phyloP scores from a whole-genome alignment of 2,113 vertebrate genomes.

The Piaya cayana region DNA sequence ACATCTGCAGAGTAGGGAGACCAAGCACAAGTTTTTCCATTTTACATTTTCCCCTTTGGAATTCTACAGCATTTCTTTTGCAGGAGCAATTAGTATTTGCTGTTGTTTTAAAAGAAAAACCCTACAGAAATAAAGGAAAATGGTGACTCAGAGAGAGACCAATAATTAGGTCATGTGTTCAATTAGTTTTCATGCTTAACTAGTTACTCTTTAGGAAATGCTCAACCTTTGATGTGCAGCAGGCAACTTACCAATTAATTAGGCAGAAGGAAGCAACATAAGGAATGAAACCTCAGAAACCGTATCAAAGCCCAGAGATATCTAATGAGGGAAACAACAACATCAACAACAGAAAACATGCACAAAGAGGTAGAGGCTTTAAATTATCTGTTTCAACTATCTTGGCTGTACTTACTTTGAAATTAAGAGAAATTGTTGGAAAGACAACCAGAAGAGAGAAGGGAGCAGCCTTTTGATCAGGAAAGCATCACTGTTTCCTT shows the following conservation, averaged over 20 bases:
- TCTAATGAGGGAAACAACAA: conserved; percentile 59
- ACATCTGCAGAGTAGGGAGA: background rate
- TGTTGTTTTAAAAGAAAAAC: conserved; percentile 59
- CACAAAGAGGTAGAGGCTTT: background rate
- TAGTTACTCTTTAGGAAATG: conserved; percentile 58
- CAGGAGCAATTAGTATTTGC: conserved; percentile 54
- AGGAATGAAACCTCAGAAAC: conserved; percentile 55
- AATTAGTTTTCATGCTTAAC: conserved; percentile 69
- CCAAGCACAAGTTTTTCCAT: background rate
- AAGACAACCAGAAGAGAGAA: background rate
- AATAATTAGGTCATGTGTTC: conserved; percentile 75
- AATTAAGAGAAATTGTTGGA: conserved; percentile 4
- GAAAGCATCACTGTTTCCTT: conserved; percentile 17
- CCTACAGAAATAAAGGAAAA: conserved; percentile 61
- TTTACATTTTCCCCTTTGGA: background rate
- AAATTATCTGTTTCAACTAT: conserved; percentile 2
- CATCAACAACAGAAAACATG: conserved; percentile 1
- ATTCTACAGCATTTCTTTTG: background rate
- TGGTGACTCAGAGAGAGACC: conserved; percentile 56
- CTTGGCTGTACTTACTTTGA: conserved; percentile 4
- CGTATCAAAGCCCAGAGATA: conserved; percentile 47
- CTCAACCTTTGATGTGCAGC: conserved; percentile 63
- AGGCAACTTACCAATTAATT: conserved; percentile 57
- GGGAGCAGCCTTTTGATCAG: background rate
- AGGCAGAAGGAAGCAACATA: conserved; percentile 47